Percentiles rank a stretch among this genome's conserved stretches.
Conservation (phyloP, 2,797 vertebrate species). For the Halcyon smyrnensis region DNA sequence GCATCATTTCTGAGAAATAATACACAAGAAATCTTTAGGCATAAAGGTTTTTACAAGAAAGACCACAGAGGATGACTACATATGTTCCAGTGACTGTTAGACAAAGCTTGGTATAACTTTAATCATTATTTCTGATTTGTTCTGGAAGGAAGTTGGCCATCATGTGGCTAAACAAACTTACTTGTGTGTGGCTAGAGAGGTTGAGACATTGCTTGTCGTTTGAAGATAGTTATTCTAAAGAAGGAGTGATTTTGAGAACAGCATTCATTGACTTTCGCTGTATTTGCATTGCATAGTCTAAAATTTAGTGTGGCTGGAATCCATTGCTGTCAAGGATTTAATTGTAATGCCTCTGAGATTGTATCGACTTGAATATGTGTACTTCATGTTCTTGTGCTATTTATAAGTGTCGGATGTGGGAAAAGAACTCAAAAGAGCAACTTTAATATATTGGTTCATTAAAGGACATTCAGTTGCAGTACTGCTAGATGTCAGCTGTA, state of each 20-base stretch:
- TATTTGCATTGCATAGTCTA: background rate
- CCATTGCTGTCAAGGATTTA: background rate
- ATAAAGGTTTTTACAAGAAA: background rate
- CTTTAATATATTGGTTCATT: background rate
- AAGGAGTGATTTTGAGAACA: background rate
- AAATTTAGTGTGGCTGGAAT: background rate
- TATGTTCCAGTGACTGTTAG: background rate
- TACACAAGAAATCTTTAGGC: background rate
- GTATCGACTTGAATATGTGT: constrained; percentile 44
- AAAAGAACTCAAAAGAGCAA: background rate
- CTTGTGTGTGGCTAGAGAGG: background rate
- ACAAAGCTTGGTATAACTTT: background rate
- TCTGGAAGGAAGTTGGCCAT: background rate
- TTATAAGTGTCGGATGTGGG: background rate
- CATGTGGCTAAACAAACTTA: background rate
- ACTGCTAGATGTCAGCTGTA: background rate
- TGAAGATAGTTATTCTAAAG: background rate
- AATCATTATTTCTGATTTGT: background rate
- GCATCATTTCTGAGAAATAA: constrained; percentile 1
- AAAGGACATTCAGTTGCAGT: background rate
- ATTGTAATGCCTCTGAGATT: constrained; percentile 38
- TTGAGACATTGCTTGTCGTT: background rate
- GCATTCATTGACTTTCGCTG: background rate
- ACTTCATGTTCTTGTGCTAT: constrained; percentile 35
- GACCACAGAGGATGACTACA: background rate